phyloP scores from a whole-genome alignment of 2,888 invertebrate genomes.

The Drosophila neutralis region DNA sequence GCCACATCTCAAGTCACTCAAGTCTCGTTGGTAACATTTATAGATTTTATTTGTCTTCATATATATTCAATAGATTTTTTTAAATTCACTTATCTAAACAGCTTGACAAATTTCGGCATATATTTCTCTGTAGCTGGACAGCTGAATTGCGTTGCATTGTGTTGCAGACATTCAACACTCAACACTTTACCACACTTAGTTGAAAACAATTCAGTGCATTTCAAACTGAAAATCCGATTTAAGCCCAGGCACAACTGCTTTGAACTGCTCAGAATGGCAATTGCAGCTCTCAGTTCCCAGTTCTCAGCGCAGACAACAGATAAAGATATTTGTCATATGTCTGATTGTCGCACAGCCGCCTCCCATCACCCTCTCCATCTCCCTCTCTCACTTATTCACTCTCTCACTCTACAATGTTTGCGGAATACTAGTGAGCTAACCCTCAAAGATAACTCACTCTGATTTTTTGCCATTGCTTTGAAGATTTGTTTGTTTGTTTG shows the following conservation, averaged over 20 bases:
- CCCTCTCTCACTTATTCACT: background rate
- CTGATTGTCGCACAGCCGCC: constrained; percentile 30
- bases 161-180: background rate
- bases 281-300: constrained; percentile 24
- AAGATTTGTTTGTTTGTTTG: constrained; percentile 63
- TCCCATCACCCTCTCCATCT: background rate
- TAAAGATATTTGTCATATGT: constrained; percentile 67
- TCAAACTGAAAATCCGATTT: constrained; percentile 29
- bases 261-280: constrained; percentile 37
- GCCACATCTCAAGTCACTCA: background rate
- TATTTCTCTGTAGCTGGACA: background rate
- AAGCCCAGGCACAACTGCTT: constrained; percentile 30
- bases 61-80: background rate
- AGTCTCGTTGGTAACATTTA: background rate
- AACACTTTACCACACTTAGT: constrained; percentile 14
- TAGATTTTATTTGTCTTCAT: background rate
- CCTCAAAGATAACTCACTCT: constrained; percentile 62
- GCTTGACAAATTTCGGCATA: background rate
- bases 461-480: constrained; percentile 53
- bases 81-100: background rate
- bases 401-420: constrained; percentile 15
- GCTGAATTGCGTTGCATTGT: background rate
- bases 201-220: constrained; percentile 28
- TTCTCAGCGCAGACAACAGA: constrained; percentile 30
- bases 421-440: constrained; percentile 22